Percentiles rank a stretch among this genome's conserved stretches.
phyloP scores from a whole-genome alignment of 1,140 invertebrate genomes.

The Cherax destructor region DNA sequence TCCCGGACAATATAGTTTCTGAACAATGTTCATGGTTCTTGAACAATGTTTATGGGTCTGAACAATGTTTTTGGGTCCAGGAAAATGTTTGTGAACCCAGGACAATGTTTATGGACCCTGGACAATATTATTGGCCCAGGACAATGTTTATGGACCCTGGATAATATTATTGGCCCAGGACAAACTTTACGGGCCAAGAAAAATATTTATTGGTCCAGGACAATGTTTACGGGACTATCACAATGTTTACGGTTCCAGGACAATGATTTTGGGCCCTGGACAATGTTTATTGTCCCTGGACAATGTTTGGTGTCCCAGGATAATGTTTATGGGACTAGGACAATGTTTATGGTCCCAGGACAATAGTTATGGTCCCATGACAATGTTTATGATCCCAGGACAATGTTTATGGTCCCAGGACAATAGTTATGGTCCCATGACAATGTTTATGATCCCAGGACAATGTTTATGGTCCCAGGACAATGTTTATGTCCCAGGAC shows the following conservation, averaged over 20 bases:
- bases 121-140: neutral
- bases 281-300: neutral
- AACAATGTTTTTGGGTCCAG: neutral
- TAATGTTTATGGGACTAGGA: neutral
- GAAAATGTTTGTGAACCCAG: neutral
- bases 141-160: neutral
- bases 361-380: neutral
- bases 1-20: neutral
- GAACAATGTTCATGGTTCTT: neutral
- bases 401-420: neutral
- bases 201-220: neutral
- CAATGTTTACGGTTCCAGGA: neutral
- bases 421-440: neutral
- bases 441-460: neutral
- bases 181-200: neutral
- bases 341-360: neutral
- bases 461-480: neutral
- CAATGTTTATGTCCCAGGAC: neutral
- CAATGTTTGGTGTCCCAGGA: neutral
- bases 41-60: neutral
- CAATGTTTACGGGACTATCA: neutral
- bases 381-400: too few species aligned
- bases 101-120: neutral
- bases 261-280: neutral
- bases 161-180: neutral